Conservation (phyloP, 2,888 invertebrate genomes). For the Meghimatium bilineatum region DNA sequence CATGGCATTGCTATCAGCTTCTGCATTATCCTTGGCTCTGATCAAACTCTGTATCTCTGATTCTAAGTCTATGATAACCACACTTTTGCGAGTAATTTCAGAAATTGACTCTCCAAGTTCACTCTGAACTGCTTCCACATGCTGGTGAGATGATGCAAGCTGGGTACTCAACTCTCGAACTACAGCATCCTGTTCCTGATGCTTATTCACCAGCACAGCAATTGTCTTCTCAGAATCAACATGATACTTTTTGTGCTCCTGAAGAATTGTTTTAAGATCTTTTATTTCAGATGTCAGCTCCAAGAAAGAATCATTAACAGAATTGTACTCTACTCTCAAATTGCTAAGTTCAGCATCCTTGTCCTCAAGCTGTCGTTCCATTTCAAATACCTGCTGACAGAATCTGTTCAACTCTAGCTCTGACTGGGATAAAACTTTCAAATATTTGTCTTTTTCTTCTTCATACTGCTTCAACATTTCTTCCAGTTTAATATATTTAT, state of each 20-base stretch:
- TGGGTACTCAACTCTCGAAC: conserved; percentile 47
- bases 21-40: conserved; percentile 49
- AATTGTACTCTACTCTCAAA: conserved; percentile 32
- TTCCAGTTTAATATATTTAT: conserved; percentile 3
- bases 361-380: conserved; percentile 32
- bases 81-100: conserved; percentile 51
- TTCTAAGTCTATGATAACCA: conserved; percentile 45
- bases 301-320: conserved; percentile 31
- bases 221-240: conserved; percentile 40
- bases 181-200: conserved; percentile 40
- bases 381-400: conserved; percentile 26
- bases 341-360: conserved; percentile 34
- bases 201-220: conserved; percentile 34
- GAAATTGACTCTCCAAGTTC: conserved; percentile 51
- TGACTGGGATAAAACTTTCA: conserved; percentile 31
- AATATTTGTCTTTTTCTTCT: conserved; percentile 6
- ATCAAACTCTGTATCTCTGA: conserved; percentile 46
- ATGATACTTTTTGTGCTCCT: conserved; percentile 46
- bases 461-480: conserved; percentile 24
- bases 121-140: conserved; percentile 51
- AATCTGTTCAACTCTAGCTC: conserved; percentile 27
- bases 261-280: conserved; percentile 40
- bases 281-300: conserved; percentile 45
- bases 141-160: conserved; percentile 52
- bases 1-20: conserved; percentile 37